phyloP scores from a whole-genome alignment of 2,113 vertebrate species.

The Cyrtonyx montezumae region DNA sequence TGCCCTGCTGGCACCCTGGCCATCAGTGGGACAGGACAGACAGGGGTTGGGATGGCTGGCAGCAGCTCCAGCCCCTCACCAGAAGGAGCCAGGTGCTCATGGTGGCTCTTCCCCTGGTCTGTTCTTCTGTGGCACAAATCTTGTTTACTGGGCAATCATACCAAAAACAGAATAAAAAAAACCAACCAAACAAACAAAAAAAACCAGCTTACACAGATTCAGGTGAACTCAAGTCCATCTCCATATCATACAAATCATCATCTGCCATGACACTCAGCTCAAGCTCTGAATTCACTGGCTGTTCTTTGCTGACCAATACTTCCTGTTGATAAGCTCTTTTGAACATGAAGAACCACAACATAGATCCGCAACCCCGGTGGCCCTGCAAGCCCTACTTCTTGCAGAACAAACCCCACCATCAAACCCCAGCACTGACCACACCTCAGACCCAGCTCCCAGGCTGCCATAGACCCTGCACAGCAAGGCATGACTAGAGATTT shows the following conservation, averaged over 20 bases:
- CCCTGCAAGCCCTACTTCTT: neutral
- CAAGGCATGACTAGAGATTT: neutral
- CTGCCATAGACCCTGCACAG: neutral
- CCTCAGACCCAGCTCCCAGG: neutral
- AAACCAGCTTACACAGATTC: neutral
- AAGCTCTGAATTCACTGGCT: neutral
- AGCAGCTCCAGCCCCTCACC: neutral
- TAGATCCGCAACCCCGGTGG: neutral
- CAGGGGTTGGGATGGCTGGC: rapidly evolving
- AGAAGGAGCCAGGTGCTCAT: rapidly evolving
- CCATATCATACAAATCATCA: neutral
- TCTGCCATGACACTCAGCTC: too few species aligned
- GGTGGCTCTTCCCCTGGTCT: too few species aligned
- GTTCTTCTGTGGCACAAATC: neutral
- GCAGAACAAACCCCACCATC: neutral
- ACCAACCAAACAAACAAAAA: neutral
- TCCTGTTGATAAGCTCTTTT: neutral
- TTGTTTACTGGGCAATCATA: neutral
- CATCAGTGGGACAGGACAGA: neutral
- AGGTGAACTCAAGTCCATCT: neutral
- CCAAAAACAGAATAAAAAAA: neutral
- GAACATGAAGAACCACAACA: neutral
- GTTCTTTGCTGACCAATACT: neutral
- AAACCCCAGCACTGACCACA: neutral
- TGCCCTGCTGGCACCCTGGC: neutral